phyloP scores from a whole-genome alignment of 2,113 vertebrate species.

The Hydropotes inermis region DNA sequence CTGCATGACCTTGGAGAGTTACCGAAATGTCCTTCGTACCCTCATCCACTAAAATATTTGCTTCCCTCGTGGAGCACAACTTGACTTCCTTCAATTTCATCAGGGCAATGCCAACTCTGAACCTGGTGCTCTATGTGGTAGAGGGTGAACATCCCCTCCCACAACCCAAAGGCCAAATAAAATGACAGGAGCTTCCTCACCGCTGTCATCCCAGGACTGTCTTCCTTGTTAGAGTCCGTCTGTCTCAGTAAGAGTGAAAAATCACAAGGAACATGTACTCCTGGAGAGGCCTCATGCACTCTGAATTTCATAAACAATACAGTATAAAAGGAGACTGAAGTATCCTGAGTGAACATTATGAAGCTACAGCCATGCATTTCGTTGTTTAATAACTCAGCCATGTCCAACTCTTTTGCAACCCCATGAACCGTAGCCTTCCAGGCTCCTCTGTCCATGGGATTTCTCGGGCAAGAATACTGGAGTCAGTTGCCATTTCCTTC shows the following conservation, averaged over 20 bases:
- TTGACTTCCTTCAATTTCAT: not conserved
- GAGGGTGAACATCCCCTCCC: not conserved
- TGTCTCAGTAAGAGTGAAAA: slow-evolving; percentile 43
- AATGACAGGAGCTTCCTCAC: not conserved
- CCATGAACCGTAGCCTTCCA: not conserved
- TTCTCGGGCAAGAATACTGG: not conserved
- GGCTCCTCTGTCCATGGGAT: not conserved
- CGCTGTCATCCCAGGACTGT: not conserved
- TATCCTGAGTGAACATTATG: slow-evolving; percentile 27
- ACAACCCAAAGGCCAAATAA: not conserved
- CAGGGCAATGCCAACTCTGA: not conserved
- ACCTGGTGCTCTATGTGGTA: accelerated
- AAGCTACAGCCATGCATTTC: not conserved
- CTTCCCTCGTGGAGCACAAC: not conserved
- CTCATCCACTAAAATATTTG: not conserved
- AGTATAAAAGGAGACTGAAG: not conserved
- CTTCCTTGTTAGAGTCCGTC: not conserved
- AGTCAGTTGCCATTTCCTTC: not conserved
- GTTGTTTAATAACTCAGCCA: not conserved
- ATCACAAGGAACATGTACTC: not conserved
- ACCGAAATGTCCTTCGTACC: not conserved
- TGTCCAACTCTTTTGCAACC: not conserved
- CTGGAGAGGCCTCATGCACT: not conserved
- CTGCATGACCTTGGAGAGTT: not conserved
- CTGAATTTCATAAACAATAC: not conserved